These are phyloP conservation scores for Linnaemya vulpina DNA, from an alignment of 2,888 invertebrate genomes.

Conservation along the genomic window DNA sequence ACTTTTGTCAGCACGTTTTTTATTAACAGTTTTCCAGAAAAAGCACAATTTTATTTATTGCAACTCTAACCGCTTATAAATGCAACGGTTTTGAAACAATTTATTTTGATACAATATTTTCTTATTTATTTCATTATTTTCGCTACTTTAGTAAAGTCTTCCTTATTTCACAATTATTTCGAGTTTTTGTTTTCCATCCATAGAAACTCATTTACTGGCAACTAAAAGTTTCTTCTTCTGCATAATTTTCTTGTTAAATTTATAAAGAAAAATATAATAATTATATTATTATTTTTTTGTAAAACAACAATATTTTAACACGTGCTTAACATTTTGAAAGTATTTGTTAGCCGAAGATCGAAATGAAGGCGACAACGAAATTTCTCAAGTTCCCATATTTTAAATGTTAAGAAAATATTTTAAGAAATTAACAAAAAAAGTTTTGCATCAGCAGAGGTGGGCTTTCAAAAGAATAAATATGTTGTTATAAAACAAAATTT, in stretches of 20 bases:
- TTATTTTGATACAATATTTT: conserved; percentile 13
- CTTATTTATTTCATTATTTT: conserved; percentile 44
- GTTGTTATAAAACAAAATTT: too few species aligned
- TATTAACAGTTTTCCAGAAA: background rate
- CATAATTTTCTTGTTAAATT: conserved; percentile 5
- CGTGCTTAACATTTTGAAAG: conserved; percentile 36
- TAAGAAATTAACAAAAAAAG: too few species aligned
- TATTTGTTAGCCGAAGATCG: background rate
- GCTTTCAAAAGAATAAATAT: too few species aligned
- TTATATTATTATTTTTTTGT: conserved; percentile 13
- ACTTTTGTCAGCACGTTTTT: conserved; percentile 31
- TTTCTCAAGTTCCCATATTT: background rate
- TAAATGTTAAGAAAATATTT: too few species aligned
- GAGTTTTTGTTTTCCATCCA: conserved; percentile 4
- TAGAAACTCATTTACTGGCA: background rate
- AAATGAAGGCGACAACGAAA: conserved; percentile 27
- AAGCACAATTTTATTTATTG: conserved; percentile 1
- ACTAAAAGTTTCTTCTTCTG: conserved; percentile 25
- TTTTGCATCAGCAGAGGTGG: too few species aligned
- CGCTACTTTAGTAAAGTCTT: conserved; percentile 39
- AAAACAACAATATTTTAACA: conserved; percentile 21
- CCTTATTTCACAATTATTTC: conserved; percentile 49
- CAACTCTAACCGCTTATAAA: background rate
- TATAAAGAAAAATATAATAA: conserved; percentile 13
- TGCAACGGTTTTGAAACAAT: conserved; percentile 13